These are phyloP conservation scores for Syngnathus floridae DNA, from an alignment of 2,113 vertebrate genomes.

Conservation along the genomic window DNA sequence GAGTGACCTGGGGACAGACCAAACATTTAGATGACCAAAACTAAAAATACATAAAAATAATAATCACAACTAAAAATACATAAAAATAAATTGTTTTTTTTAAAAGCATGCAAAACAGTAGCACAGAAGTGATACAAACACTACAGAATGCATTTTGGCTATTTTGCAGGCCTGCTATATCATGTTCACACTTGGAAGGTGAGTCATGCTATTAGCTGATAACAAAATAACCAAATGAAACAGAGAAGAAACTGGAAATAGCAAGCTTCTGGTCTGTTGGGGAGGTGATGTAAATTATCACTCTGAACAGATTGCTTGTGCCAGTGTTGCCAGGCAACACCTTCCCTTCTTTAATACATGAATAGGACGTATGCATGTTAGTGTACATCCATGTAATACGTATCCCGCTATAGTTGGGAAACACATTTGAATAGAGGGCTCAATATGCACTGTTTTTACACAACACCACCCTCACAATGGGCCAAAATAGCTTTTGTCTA, in stretches of 20 bases:
- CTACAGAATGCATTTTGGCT: conserved; percentile 26
- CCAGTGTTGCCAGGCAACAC: conserved; percentile 55
- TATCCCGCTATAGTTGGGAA: conserved; percentile 25
- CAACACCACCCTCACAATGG: conserved; percentile 22
- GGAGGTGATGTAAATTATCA: conserved; percentile 24
- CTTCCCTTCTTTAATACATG: conserved; percentile 55
- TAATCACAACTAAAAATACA: neutral
- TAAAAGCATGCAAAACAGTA: neutral
- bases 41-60: neutral
- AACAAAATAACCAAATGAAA: conserved; percentile 19
- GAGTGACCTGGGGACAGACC: conserved; percentile 36
- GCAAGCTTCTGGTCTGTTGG: conserved; percentile 37
- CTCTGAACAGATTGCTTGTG: conserved; percentile 26
- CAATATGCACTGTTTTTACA: conserved; percentile 32
- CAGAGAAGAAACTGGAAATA: conserved; percentile 24
- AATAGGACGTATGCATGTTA: conserved; percentile 23
- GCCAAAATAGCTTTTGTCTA: conserved; percentile 44
- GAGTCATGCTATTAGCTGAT: conserved; percentile 27
- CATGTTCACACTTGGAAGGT: conserved; percentile 33
- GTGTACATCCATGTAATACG: conserved; percentile 14
- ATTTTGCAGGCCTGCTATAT: conserved; percentile 47
- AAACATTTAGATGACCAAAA: conserved; percentile 29
- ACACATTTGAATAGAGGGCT: conserved; percentile 10
- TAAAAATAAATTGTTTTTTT: neutral
- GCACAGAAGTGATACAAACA: conserved; percentile 28